These are phyloP conservation scores for Ligdia adustata DNA, from an alignment of 2,888 invertebrate species.

Conservation along the genomic window DNA sequence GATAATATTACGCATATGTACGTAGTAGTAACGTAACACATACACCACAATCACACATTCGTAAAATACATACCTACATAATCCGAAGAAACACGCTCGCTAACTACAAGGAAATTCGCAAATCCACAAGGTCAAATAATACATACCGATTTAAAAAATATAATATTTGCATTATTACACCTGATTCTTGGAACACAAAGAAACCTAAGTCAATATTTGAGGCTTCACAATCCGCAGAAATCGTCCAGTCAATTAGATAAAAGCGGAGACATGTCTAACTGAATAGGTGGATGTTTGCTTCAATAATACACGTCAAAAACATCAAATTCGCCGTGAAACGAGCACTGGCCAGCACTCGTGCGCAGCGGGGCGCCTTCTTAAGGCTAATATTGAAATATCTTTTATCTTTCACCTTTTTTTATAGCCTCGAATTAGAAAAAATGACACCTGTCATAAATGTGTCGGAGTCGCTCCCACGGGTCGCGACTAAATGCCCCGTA, in stretches of 20 bases:
- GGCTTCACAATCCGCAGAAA: slow-evolving; percentile 28
- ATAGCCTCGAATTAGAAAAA: slow-evolving; percentile 52
- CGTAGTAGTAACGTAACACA: no score
- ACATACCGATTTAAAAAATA: slow-evolving; percentile 19
- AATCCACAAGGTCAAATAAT: slow-evolving; percentile 26
- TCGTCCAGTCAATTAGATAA: slow-evolving; percentile 45
- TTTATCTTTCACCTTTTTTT: slow-evolving; percentile 58
- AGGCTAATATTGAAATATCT: slow-evolving; percentile 70
- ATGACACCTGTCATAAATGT: slow-evolving; percentile 69
- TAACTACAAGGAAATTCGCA: not conserved
- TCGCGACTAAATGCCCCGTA: slow-evolving; percentile 39
- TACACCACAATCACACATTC: slow-evolving; percentile 17
- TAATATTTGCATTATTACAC: slow-evolving; percentile 29
- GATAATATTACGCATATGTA: no score
- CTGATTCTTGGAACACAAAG: slow-evolving; percentile 28
- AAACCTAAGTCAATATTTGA: slow-evolving; percentile 36
- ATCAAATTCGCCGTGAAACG: slow-evolving; percentile 47
- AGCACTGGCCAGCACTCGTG: slow-evolving; percentile 42
- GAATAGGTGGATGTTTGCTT: slow-evolving; percentile 42
- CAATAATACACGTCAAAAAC: slow-evolving; percentile 44
- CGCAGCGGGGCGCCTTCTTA: slow-evolving; percentile 61
- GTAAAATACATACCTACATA: no score
- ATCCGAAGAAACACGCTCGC: no score
- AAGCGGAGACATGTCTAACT: slow-evolving; percentile 35
- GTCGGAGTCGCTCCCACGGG: slow-evolving; percentile 57